phyloP scores from a whole-genome alignment of 2,113 vertebrate genomes.

The Urocitellus parryii region DNA sequence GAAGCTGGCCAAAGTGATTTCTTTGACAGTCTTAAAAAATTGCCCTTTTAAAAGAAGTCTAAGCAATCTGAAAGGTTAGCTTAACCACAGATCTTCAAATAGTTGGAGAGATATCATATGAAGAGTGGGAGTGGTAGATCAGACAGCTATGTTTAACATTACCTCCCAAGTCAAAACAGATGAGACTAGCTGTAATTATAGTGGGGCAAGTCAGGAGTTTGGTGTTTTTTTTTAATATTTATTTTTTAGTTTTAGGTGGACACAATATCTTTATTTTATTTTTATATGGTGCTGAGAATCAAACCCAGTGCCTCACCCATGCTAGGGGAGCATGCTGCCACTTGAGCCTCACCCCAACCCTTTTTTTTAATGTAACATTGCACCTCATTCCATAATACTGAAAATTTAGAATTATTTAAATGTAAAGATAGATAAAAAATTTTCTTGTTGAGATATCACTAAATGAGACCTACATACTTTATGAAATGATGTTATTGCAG shows the following conservation, averaged over 20 bases:
- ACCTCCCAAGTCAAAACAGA: slow-evolving; percentile 19
- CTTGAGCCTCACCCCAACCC: no score
- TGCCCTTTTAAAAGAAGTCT: not conserved
- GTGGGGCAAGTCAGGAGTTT: not conserved
- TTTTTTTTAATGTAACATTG: not conserved
- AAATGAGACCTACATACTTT: not conserved
- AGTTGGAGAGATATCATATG: slow-evolving; percentile 8
- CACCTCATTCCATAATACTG: not conserved
- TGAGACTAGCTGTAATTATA: slow-evolving; percentile 43
- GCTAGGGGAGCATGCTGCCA: no score
- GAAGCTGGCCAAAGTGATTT: slow-evolving; percentile 12
- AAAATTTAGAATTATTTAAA: slow-evolving; percentile 41
- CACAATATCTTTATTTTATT: no score
- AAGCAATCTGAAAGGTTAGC: slow-evolving; percentile 37
- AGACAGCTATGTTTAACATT: slow-evolving; percentile 29
- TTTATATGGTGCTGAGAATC: no score
- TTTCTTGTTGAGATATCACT: slow-evolving; percentile 46
- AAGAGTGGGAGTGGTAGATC: not conserved
- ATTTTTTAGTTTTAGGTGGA: no score
- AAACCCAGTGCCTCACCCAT: no score
- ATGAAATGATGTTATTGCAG: slow-evolving; percentile 17
- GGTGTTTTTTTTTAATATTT: no score
- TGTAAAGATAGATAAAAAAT: slow-evolving; percentile 16
- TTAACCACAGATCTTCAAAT: slow-evolving; percentile 32
- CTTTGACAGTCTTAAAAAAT: slow-evolving; percentile 48